Evolutionary conservation across 2,888 invertebrate species (phyloP), one percentile per base, ranked within the genome.

Genomic region (Coleophora flavipennella): DNA sequence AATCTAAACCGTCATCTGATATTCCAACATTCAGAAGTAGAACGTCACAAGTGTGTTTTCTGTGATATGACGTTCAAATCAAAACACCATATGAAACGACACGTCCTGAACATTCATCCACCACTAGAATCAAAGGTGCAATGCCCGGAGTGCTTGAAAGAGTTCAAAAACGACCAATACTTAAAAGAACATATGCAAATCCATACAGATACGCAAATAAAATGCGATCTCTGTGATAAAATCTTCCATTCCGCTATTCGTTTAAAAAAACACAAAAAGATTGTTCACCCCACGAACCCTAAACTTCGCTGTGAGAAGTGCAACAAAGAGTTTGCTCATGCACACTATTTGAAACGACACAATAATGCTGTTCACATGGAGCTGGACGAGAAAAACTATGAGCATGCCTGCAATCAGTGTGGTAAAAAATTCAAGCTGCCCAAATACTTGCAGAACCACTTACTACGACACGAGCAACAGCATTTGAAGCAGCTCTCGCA

Each of bases 141-240:
- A 0, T 84, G 83, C 33, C 78, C 81, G 0, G 80, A 80, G 35
- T 84, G 83, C 32, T 31, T 74, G 2, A 84, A 84, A 40, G 83
- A 81, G 51, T 84, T 84, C 40, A 84, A 84, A 42, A 84, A 84
- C 36, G 83, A 83, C 29, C 81, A 83, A 46, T 84, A 84, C 41
- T 44, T 84, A 0, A 77, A 75, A 35, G 81, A 81, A 33, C 84
- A 84, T 35, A 84, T 84, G 83, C 81, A 83, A 29, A 70, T 84
- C 0, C 83, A 83, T 33, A 74, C 81, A 0, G 80, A 83, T 13
- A 69, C 71, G 0, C 81, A 84, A 40, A 74, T 84, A 0, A 67
- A 76, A 43, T 84, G 84, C n/a, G 81, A 81, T 7, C 40, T 80
- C 0, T 84, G 84, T 29, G 76, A 83, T 26, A 84, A 84, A 27